Base-by-base conservation (phyloP, 2,113 vertebrate genomes). In the Salvator merianae region DNA sequence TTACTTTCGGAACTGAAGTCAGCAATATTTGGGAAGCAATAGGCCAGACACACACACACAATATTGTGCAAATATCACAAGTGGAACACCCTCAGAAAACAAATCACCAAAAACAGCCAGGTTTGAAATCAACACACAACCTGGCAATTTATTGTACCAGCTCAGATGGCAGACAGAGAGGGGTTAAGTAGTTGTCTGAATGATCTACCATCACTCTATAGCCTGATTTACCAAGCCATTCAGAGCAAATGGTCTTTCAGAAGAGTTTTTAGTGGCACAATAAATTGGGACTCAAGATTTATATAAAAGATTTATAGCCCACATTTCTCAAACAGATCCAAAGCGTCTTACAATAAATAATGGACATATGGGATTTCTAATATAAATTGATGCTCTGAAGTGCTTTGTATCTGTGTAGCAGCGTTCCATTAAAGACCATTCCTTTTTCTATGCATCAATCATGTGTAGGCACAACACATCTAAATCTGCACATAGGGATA, bases 141-240 rank as follows among this genome's bases (percentile, higher is more conserved):
- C 9, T 47, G 63, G 40, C 63, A 65, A 76, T 76, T 66, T 65
- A 66, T 9, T 43, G 36, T 47, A 18, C 14, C 77, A n/a, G 28
- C 77, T 24, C 38, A 68, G 16, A 30, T 47, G 40, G 77, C 38
- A 66, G 22, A 16, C n/a, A 14, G 10, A 59, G 24, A 32, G 18
- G 77, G 28, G 77, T 47, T n/a, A 66, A 30, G 36, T 63, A n/a
- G 62, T 79, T n/a, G 59, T 79, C 77, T 66, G 77, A 79, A 43
- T 66, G 62, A 66, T 79, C 62, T 66, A 47, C 62, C 62, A 66
- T 66, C 62, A 43, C 38, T 79, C 62, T 79, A 30, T 4, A 66
- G 40, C 7, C n/a, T 79, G 62, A 79, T 79, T 79, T 79, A 47
- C 63, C 77, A 66, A 47, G 77, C 62, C 28, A 66, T 47, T 79